Evolutionary conservation across 2,888 invertebrate genomes (phyloP).

Genomic region (Caprella mutica): DNA sequence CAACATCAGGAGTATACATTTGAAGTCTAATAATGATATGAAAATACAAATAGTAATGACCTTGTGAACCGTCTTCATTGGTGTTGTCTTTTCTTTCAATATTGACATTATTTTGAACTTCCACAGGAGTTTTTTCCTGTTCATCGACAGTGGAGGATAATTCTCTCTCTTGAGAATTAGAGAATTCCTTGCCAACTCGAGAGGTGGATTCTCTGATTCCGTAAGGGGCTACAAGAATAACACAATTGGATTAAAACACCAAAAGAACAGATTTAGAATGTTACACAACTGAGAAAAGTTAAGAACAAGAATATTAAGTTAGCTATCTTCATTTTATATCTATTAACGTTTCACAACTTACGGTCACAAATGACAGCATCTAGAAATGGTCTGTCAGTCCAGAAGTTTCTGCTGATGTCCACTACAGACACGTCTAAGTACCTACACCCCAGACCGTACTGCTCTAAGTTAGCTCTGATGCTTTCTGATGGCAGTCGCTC

Average conservation of each 20-base stretch:
- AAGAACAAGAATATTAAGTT: not conserved
- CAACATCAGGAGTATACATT: no score
- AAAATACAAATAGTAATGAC: no score
- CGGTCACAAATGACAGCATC: conserved; percentile 92
- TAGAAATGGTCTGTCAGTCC: conserved; percentile 57
- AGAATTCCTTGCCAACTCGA: conserved; percentile 53
- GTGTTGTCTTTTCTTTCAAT: no score
- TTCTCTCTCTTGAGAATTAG: conserved; percentile 38
- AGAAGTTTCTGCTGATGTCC: conserved; percentile 75
- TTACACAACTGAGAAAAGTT: not conserved
- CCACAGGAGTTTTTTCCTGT: no score
- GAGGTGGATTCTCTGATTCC: conserved; percentile 90
- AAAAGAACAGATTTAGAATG: not conserved
- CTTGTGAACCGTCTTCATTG: no score
- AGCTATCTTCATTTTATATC: not conserved
- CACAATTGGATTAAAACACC: conserved; percentile 34
- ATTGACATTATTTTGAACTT: no score
- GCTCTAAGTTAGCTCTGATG: conserved; percentile 71
- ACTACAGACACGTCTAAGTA: conserved; percentile 83
- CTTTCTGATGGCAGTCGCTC: conserved; percentile 60
- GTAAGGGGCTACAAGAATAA: conserved; percentile 57
- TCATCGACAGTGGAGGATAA: not conserved
- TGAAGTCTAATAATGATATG: no score
- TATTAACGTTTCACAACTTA: conserved; percentile 10
- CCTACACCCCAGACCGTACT: conserved; percentile 62